Evolutionary conservation across 2,888 invertebrate genomes (phyloP).

Genomic region (Quadroppia sp.): DNA sequence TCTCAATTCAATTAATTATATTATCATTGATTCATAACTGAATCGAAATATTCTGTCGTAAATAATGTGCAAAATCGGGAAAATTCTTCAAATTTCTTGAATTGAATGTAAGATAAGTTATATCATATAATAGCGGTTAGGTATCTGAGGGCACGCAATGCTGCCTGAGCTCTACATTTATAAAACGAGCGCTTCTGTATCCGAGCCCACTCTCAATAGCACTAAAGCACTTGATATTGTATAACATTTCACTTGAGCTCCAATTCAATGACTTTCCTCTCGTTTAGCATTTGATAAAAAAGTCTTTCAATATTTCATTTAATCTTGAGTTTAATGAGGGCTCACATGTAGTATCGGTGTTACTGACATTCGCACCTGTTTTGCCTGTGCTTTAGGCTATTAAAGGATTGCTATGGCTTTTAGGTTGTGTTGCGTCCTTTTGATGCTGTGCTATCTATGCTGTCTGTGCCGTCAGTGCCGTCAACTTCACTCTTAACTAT

Average conservation of each 20-base stretch:
- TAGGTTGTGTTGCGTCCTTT: constrained; percentile 7
- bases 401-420: constrained; percentile 32
- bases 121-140: constrained; percentile 18
- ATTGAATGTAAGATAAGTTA: constrained; percentile 5
- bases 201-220: constrained; percentile 25
- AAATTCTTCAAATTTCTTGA: not conserved
- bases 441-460: constrained; percentile 27
- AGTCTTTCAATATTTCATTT: not conserved
- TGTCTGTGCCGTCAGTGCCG: not conserved
- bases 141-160: constrained; percentile 22
- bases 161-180: not conserved
- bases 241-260: not conserved
- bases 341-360: constrained; percentile 15
- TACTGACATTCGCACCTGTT: constrained; percentile 32
- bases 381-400: constrained; percentile 25
- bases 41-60: not conserved
- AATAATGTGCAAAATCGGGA: not conserved
- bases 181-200: no score
- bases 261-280: not conserved
- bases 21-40: not conserved
- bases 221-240: constrained; percentile 23
- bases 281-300: not conserved
- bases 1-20: not conserved
- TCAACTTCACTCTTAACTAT: not conserved
- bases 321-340: constrained; percentile 18